phyloP scores from a whole-genome alignment of 2,888 invertebrate genomes.

The Polyommatus icarus region DNA sequence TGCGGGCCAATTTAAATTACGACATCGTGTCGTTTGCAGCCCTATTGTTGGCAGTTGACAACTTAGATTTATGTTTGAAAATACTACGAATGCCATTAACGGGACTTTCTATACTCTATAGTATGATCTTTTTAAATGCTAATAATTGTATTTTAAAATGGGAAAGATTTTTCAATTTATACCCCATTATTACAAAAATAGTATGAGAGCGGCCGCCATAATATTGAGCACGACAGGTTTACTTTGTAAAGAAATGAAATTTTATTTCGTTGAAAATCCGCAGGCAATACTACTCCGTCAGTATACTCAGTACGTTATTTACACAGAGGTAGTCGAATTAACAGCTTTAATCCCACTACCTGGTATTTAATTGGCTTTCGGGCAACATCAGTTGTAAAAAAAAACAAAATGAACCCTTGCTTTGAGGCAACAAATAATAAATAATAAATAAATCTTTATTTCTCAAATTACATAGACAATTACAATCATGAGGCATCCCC shows the following conservation, averaged over 20 bases:
- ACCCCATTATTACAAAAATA: neutral
- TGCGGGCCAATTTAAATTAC: neutral
- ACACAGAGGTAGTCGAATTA: neutral
- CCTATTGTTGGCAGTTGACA: neutral
- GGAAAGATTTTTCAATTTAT: no score
- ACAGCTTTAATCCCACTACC: neutral
- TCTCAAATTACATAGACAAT: no score
- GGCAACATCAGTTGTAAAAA: neutral
- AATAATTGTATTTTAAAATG: neutral
- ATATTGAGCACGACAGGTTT: neutral
- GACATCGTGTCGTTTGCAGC: neutral
- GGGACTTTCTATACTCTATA: no score
- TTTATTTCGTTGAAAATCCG: neutral
- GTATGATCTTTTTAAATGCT: neutral
- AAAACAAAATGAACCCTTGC: neutral
- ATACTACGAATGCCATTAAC: no score
- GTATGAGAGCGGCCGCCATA: neutral
- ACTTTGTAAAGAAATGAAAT: neutral
- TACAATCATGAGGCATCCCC: no score
- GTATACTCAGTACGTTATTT: neutral
- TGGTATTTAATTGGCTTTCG: neutral
- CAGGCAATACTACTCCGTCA: neutral
- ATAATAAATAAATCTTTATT: no score
- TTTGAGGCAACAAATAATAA: slow-evolving; percentile 1
- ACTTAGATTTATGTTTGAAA: no score